Evolutionary conservation across 2,888 invertebrate species (phyloP).

Genomic region (Uloborus plumipes): DNA sequence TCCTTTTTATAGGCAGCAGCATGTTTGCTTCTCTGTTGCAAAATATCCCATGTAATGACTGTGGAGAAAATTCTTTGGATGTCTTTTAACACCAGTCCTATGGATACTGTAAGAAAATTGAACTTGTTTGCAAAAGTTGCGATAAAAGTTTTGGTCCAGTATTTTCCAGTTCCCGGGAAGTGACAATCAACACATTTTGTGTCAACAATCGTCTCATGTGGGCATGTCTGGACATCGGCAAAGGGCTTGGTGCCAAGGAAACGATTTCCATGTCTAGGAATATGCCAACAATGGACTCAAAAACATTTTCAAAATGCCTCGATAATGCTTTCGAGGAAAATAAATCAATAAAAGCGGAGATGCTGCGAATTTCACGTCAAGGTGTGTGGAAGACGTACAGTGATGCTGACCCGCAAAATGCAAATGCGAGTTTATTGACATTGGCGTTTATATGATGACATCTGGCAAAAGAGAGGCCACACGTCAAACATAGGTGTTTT

Average conservation of each 20-base stretch:
- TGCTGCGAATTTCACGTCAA: not conserved
- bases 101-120: not conserved
- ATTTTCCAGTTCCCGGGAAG: not conserved
- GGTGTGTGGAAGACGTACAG: not conserved
- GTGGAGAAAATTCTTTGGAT: too few relatives aligned
- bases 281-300: not conserved
- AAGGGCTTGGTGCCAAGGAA: not conserved
- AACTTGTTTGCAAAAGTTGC: not conserved
- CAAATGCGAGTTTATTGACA: too few relatives aligned
- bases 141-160: not conserved
- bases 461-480: too few relatives aligned
- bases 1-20: too few relatives aligned
- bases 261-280: not conserved
- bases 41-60: too few relatives aligned
- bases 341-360: not conserved
- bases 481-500: too few relatives aligned
- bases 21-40: too few relatives aligned
- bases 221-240: not conserved
- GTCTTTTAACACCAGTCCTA: not conserved
- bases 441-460: too few relatives aligned
- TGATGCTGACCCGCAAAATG: not conserved
- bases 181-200: not conserved
- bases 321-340: not conserved
- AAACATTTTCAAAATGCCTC: slow-evolving; percentile 2
- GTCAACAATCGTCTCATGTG: not conserved